Conservation (phyloP, 2,797 vertebrate genomes). For the Neomorphus geoffroyi region DNA sequence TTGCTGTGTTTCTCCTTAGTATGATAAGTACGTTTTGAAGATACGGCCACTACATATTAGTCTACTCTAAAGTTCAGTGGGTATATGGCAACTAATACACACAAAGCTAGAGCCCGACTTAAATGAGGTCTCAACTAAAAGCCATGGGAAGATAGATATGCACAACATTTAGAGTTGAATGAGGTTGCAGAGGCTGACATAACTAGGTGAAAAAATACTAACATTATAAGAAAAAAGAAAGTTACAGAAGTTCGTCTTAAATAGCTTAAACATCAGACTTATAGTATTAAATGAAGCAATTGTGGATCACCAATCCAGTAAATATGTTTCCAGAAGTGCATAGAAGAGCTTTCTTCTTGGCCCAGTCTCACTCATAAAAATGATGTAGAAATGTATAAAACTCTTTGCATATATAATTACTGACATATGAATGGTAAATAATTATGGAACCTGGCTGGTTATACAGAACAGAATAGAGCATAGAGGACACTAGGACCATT, state of each 20-base stretch:
- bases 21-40: not conserved
- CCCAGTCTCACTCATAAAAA: not conserved
- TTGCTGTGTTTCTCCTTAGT: not conserved
- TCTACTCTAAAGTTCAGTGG: not conserved
- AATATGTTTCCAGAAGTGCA: not conserved
- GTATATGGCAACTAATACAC: not conserved
- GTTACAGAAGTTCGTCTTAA: not conserved
- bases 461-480: not conserved
- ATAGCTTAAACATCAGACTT: not conserved
- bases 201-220: not conserved
- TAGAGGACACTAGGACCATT: not conserved
- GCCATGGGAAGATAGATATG: not conserved
- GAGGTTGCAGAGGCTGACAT: not conserved
- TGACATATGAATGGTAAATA: not conserved
- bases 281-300: not conserved
- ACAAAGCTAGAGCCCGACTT: not conserved
- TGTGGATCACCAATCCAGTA: not conserved
- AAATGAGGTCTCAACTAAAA: not conserved
- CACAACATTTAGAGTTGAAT: not conserved
- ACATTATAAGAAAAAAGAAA: not conserved
- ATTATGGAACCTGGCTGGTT: not conserved
- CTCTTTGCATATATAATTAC: not conserved
- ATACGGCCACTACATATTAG: not conserved
- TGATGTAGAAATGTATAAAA: not conserved
- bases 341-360: not conserved